These are phyloP conservation scores for Anhinga rufa DNA, from an alignment of 2,113 vertebrate species.

Conservation along the genomic window DNA sequence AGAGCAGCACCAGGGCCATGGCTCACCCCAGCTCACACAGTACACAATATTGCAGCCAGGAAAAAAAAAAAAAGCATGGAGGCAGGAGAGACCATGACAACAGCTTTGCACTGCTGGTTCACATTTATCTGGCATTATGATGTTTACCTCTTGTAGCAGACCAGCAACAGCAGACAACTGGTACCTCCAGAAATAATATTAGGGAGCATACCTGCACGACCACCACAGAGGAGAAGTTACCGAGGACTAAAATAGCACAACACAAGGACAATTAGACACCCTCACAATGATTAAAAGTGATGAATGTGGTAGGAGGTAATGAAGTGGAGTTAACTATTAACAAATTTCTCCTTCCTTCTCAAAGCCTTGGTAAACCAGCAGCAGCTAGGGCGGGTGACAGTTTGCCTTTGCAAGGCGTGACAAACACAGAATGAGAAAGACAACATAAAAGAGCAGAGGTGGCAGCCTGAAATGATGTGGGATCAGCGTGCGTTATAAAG, in stretches of 20 bases:
- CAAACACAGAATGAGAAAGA: neutral
- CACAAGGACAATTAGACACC: neutral
- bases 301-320: neutral
- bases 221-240: neutral
- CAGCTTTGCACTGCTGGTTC: neutral
- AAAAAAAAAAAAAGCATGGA: neutral
- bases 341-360: neutral
- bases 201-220: neutral
- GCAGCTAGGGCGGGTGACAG: neutral
- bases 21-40: neutral
- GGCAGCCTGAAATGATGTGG: neutral
- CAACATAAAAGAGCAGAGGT: neutral
- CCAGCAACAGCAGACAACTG: neutral
- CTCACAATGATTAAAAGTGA: neutral
- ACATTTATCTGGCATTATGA: neutral
- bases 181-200: neutral
- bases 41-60: neutral
- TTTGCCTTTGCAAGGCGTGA: neutral
- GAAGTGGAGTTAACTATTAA: neutral
- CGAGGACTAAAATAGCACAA: neutral
- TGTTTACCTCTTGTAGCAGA: neutral
- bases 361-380: neutral
- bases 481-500: neutral
- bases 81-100: neutral
- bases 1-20: accelerated